phyloP scores from a whole-genome alignment of 2,888 invertebrate species.

The Leptopilina myrica region DNA sequence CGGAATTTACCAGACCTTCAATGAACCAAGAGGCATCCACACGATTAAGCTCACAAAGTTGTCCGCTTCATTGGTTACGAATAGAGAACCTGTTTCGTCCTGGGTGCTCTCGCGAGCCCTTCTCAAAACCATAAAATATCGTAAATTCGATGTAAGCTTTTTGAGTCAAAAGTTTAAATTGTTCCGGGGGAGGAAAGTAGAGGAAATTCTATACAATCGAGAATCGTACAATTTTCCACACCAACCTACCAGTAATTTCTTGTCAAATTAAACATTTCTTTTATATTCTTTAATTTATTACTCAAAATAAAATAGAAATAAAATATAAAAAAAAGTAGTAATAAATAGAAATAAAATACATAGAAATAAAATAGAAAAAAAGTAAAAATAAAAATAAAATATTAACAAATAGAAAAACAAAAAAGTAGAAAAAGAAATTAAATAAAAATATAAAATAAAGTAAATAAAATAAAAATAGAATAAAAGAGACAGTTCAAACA shows the following conservation, averaged over 20 bases:
- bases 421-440: no score
- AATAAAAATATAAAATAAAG: no score
- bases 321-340: no score
- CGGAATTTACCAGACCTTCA: slow-evolving; percentile 43
- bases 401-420: no score
- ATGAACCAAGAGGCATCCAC: slow-evolving; percentile 54
- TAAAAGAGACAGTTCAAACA: no score
- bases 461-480: no score
- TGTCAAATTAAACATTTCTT: slow-evolving; percentile 18
- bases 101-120: slow-evolving; percentile 27
- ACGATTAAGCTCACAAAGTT: slow-evolving; percentile 63
- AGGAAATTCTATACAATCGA: not conserved
- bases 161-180: slow-evolving; percentile 46
- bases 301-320: no score
- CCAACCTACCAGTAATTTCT: slow-evolving; percentile 8
- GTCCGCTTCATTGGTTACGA: slow-evolving; percentile 59
- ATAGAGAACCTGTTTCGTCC: slow-evolving; percentile 50
- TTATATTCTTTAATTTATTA: not conserved
- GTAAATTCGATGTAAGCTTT: slow-evolving; percentile 45
- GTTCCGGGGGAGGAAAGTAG: slow-evolving; percentile 24
- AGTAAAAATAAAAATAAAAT: no score
- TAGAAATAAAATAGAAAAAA: no score
- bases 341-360: no score
- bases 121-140: slow-evolving; percentile 42
- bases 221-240: slow-evolving; percentile 22